Evolutionary conservation across 2,797 vertebrate species (phyloP).

Genomic region (Synaphobranchus kaupii): DNA sequence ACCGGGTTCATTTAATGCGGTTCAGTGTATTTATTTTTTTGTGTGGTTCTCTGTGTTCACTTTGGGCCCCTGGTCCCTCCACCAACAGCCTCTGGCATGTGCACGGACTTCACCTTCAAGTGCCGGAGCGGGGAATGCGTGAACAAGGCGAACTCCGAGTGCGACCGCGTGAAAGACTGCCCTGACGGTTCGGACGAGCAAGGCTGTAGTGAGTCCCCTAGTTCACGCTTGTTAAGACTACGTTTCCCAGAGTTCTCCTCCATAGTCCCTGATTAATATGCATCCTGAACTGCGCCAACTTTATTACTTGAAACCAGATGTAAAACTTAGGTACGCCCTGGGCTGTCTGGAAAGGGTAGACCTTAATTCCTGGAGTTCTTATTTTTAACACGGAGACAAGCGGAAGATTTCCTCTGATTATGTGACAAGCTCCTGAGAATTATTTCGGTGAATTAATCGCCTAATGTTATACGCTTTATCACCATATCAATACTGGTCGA

Average conservation of each 20-base stretch:
- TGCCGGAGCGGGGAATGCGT: conserved; percentile 66
- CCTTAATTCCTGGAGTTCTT: neutral
- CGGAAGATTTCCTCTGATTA: neutral
- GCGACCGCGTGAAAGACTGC: conserved; percentile 71
- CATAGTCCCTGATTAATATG: neutral
- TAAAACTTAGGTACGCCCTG: neutral
- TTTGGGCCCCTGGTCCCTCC: conserved; percentile 45
- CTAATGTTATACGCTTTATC: neutral
- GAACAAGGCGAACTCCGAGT: conserved; percentile 78
- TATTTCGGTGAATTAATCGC: neutral
- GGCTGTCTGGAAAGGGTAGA: neutral
- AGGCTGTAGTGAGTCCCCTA: conserved; percentile 62
- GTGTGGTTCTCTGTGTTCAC: neutral
- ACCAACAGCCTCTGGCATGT: conserved; percentile 59
- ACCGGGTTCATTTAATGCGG: neutral
- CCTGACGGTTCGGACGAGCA: conserved; percentile 70
- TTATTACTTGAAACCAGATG: neutral
- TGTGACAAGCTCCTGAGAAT: neutral
- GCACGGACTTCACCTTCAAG: conserved; percentile 69
- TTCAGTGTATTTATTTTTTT: neutral
- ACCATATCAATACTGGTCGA: neutral
- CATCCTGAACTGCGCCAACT: neutral
- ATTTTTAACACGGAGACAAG: neutral
- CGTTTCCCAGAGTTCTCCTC: neutral
- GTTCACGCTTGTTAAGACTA: neutral